Conservation (phyloP, 2,888 invertebrate species). For the Lycophotia porphyrea region DNA sequence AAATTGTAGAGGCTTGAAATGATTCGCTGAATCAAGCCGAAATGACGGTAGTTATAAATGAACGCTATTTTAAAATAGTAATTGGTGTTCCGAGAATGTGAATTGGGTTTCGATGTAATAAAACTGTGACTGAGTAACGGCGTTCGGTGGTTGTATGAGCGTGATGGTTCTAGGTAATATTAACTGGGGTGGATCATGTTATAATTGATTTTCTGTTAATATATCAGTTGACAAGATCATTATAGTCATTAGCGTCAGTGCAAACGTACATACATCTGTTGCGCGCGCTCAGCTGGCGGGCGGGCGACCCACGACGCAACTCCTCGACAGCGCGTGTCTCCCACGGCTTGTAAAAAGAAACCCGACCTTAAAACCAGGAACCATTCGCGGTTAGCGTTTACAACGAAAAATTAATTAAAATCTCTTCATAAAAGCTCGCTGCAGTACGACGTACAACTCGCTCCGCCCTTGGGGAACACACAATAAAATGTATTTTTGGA, state of each 20-base stretch:
- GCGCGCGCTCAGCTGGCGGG: neutral
- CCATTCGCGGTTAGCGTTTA: conserved; percentile 80
- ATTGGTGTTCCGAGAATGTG: conserved; percentile 32
- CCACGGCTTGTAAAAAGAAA: conserved; percentile 68
- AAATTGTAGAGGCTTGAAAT: conserved; percentile 48
- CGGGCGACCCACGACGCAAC: neutral
- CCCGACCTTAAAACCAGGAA: conserved; percentile 67
- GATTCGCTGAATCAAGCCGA: conserved; percentile 36
- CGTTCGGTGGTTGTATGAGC: neutral
- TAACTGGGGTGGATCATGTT: neutral
- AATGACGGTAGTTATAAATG: conserved; percentile 43
- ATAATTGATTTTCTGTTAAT: conserved; percentile 7
- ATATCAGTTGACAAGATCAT: conserved; percentile 6
- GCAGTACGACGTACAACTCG: conserved; percentile 65
- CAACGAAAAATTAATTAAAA: conserved; percentile 83
- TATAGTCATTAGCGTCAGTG: conserved; percentile 7
- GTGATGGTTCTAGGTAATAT: neutral
- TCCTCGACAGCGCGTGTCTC: conserved; percentile 29
- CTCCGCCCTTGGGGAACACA: conserved; percentile 86
- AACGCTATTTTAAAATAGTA: conserved; percentile 43
- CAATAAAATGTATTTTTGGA: conserved; percentile 89
- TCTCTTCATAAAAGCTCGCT: conserved; percentile 78
- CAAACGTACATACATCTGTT: neutral
- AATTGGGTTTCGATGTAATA: conserved; percentile 36
- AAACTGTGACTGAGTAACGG: conserved; percentile 26